Percentiles rank a stretch among this genome's conserved stretches.
Evolutionary conservation across 2,797 vertebrate genomes (phyloP).

Genomic region (Diglossa cyanea): DNA sequence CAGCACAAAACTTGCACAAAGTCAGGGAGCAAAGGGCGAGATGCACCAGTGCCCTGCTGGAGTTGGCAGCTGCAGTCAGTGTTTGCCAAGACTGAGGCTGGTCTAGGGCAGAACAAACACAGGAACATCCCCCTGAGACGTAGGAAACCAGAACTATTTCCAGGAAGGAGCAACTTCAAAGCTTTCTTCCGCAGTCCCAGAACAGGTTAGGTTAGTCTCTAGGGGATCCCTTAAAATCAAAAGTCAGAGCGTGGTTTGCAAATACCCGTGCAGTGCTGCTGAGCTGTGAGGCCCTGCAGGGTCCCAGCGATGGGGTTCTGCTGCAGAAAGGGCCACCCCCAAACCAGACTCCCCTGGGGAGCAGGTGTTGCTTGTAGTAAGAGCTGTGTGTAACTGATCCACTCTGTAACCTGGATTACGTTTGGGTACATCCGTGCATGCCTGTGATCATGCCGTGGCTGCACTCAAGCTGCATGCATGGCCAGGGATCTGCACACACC

Average conservation of each 20-base stretch:
- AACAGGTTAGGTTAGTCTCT: slow-evolving; percentile 14
- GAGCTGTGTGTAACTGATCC: fast-evolving
- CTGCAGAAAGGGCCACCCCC: background rate
- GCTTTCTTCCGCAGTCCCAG: background rate
- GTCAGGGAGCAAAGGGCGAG: background rate
- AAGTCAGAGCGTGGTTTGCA: background rate
- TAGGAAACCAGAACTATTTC: slow-evolving; percentile 17
- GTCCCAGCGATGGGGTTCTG: background rate
- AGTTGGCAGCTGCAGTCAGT: fast-evolving
- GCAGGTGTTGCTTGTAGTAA: background rate
- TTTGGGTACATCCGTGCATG: background rate
- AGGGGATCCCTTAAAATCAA: background rate
- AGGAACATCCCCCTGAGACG: background rate
- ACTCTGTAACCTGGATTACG: fast-evolving
- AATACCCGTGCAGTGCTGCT: background rate
- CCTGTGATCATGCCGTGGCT: background rate
- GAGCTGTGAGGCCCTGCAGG: background rate
- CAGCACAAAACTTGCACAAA: background rate
- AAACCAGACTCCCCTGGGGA: background rate
- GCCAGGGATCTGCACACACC: background rate
- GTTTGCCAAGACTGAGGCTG: background rate
- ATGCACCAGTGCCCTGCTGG: background rate
- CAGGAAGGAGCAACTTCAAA: slow-evolving; percentile 46
- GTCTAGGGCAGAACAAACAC: background rate
- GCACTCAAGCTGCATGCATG: background rate